phyloP scores from a whole-genome alignment of 1,140 invertebrate species.

The Eciton burchellii region DNA sequence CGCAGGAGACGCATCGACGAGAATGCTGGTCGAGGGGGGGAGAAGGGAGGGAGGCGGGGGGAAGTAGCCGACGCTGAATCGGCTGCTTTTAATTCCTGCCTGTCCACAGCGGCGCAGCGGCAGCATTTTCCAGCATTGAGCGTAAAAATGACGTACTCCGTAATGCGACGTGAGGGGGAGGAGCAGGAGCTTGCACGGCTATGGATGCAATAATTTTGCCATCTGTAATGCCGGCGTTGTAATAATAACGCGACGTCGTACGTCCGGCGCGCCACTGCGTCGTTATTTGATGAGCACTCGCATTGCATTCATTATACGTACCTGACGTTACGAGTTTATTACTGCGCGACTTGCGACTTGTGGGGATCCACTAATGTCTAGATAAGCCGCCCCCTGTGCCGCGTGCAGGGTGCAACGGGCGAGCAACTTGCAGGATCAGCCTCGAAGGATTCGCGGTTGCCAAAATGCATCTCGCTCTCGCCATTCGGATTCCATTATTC shows the following conservation, averaged over 20 bases:
- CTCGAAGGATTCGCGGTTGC: constrained; percentile 61
- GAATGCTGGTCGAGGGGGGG: no score
- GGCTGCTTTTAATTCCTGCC: background rate
- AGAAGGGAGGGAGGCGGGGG: no score
- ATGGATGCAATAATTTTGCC: background rate
- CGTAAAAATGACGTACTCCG: background rate
- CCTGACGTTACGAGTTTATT: constrained; percentile 37
- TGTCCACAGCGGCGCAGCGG: background rate
- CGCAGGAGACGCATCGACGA: background rate
- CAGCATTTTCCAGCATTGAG: background rate
- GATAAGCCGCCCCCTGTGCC: constrained; percentile 39
- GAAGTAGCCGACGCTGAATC: background rate
- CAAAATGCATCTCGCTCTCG: constrained; percentile 36
- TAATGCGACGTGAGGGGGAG: background rate
- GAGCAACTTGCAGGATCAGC: constrained; percentile 68
- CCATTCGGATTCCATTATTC: constrained; percentile 69
- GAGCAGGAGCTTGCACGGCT: background rate
- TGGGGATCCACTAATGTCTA: constrained; percentile 43
- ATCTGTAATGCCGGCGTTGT: background rate
- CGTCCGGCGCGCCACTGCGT: background rate
- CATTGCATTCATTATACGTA: constrained; percentile 24
- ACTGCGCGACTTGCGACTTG: constrained; percentile 43
- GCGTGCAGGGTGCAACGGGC: constrained; percentile 52
- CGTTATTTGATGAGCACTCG: no score
- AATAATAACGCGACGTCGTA: no score